Percentiles rank a stretch among this genome's conserved stretches.
These are phyloP conservation scores for Heliconius himera DNA, from an alignment of 1,140 invertebrate genomes.

Conservation along the genomic window DNA sequence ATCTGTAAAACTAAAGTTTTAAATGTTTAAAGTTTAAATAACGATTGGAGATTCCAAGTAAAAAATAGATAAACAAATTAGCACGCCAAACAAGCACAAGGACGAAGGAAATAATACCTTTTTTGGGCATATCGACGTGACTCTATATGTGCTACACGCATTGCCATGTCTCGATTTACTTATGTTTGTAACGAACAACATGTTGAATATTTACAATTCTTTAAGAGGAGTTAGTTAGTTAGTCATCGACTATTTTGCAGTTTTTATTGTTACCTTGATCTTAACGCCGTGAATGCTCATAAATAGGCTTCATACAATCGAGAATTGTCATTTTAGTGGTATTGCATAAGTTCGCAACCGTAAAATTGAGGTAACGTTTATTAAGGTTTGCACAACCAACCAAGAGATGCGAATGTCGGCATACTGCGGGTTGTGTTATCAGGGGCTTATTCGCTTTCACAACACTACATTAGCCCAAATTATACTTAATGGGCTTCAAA, in stretches of 20 bases:
- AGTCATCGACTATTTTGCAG: not conserved
- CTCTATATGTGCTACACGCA: not conserved
- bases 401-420: not conserved
- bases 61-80: not conserved
- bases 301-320: not conserved
- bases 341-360: slow-evolving; percentile 28
- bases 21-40: not conserved
- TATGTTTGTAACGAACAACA: not conserved
- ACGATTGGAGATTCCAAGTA: not conserved
- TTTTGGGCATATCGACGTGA: slow-evolving; percentile 13
- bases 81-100: slow-evolving; percentile 7
- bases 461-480: slow-evolving; percentile 29
- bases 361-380: slow-evolving; percentile 34
- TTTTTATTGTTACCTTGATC: slow-evolving; percentile 16
- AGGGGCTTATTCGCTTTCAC: not conserved
- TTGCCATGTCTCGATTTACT: not conserved
- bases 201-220: slow-evolving; percentile 6
- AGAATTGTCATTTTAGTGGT: slow-evolving; percentile 18
- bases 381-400: slow-evolving; percentile 28
- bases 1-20: not conserved
- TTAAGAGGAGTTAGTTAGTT: slow-evolving; percentile 6
- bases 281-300: not conserved
- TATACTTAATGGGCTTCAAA: not conserved
- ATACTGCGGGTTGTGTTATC: not conserved
- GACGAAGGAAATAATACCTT: slow-evolving; percentile 4